These are phyloP conservation scores for Aplysina aerophoba DNA, from an alignment of 37 sponge, comb jelly and placozoan genomes.

Conservation along the genomic window DNA sequence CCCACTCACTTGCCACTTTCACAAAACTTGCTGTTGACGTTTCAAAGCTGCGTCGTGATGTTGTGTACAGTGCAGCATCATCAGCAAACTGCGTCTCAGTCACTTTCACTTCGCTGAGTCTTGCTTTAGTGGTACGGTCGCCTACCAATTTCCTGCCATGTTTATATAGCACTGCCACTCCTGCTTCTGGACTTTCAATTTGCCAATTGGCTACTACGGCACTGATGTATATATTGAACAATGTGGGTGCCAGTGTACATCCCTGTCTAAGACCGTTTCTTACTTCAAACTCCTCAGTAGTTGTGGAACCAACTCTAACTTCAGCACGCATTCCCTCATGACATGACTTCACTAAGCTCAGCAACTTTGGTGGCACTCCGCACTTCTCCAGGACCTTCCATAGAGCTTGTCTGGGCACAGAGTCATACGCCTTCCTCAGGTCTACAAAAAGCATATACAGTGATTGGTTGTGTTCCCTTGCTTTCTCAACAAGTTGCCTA, in stretches of 20 bases:
- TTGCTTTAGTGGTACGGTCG: constrained; percentile 46
- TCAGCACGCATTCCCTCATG: constrained; percentile 5
- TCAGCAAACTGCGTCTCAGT: constrained; percentile 48
- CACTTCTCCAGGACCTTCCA: constrained; percentile 13
- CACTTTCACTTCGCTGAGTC: constrained; percentile 7
- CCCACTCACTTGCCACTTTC: constrained; percentile 28
- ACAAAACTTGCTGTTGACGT: constrained; percentile 10
- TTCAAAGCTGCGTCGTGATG: constrained; percentile 19
- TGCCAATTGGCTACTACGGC: constrained; percentile 42
- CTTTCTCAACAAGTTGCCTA: constrained; percentile 18
- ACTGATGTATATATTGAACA: constrained; percentile 45
- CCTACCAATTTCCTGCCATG: constrained; percentile 55
- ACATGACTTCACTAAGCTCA: constrained; percentile 3
- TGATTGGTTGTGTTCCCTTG: constrained; percentile 12
- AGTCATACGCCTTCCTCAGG: constrained; percentile 37
- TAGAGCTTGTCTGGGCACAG: constrained; percentile 12
- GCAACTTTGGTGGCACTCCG: constrained; percentile 36
- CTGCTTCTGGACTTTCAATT: constrained; percentile 23
- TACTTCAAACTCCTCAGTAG: constrained; percentile 30
- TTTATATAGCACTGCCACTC: constrained; percentile 24
- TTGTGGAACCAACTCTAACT: constrained; percentile 23
- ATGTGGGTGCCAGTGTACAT: constrained; percentile 39
- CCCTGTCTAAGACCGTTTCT: constrained; percentile 49
- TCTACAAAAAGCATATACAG: constrained; percentile 6
- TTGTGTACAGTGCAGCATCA: constrained; percentile 36